phyloP scores from a whole-genome alignment of 2,113 vertebrate species.

The Barbus barbus region DNA sequence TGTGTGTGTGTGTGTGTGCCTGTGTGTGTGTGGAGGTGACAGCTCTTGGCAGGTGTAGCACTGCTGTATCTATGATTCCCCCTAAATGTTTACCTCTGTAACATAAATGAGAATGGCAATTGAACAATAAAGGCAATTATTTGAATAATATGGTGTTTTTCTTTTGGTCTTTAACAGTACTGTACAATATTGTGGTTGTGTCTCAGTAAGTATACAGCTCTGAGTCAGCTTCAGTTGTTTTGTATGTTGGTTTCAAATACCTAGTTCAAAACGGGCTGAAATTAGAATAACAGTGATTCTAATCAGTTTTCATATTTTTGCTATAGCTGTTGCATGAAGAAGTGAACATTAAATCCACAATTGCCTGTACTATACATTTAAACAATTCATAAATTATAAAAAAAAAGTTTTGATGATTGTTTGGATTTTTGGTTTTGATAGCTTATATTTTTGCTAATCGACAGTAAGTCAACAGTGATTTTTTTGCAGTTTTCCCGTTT shows the following conservation, averaged over 20 bases:
- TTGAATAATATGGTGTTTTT: slow-evolving; percentile 6
- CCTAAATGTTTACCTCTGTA: slow-evolving; percentile 51
- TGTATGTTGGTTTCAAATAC: not conserved
- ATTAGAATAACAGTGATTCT: not conserved
- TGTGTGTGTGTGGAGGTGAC: slow-evolving; percentile 11
- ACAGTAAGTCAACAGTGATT: too few species aligned
- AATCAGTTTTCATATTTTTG: not conserved
- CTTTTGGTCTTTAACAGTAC: not conserved
- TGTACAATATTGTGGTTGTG: not conserved
- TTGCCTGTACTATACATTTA: not conserved
- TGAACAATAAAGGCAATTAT: slow-evolving; percentile 45
- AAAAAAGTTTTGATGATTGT: not conserved
- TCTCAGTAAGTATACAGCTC: not conserved
- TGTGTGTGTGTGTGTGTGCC: slow-evolving; percentile 10
- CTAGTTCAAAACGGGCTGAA: not conserved
- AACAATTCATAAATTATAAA: too few species aligned
- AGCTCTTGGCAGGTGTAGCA: slow-evolving; percentile 35
- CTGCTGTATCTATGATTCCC: slow-evolving; percentile 12
- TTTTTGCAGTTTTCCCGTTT: not conserved
- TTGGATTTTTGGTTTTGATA: not conserved
- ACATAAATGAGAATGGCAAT: slow-evolving; percentile 55
- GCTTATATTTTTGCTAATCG: not conserved
- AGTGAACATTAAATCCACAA: not conserved
- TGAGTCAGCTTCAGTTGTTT: not conserved
- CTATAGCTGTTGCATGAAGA: not conserved